A percentile compares a stretch with the other conserved stretches of the same genome.
These are phyloP conservation scores for Thymelicus acteon DNA, from an alignment of 2,888 invertebrate species.

Conservation along the genomic window DNA sequence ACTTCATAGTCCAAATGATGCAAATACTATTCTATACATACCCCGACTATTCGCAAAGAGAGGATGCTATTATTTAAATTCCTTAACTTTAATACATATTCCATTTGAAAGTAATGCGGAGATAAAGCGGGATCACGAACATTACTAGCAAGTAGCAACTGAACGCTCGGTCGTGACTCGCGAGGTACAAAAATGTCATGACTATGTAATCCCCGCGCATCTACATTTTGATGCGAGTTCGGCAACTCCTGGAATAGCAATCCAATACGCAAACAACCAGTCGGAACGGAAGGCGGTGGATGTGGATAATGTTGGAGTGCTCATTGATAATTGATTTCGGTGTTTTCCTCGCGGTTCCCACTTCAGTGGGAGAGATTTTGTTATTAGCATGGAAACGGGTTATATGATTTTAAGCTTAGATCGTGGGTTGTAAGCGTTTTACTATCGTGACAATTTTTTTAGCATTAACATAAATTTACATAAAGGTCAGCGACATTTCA, in stretches of 20 bases:
- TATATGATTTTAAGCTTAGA: no score
- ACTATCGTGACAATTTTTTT: no score
- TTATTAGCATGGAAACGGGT: no score
- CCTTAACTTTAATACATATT: slow-evolving; percentile 27
- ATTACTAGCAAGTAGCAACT: slow-evolving; percentile 27
- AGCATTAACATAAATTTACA: no score
- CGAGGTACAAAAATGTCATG: slow-evolving; percentile 49
- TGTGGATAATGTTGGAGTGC: slow-evolving; percentile 12
- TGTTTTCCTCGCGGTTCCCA: neutral
- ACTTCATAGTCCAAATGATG: no score
- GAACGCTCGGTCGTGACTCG: slow-evolving; percentile 23
- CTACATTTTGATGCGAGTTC: slow-evolving; percentile 54
- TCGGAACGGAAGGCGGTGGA: slow-evolving; percentile 14
- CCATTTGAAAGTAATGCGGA: slow-evolving; percentile 16
- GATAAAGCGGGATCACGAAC: slow-evolving; percentile 10
- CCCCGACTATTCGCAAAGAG: neutral
- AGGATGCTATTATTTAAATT: slow-evolving; percentile 27
- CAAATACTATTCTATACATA: no score
- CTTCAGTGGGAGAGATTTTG: no score
- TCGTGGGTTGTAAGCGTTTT: no score
- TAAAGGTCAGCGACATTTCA: no score
- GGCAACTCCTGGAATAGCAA: slow-evolving; percentile 52
- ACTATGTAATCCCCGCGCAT: slow-evolving; percentile 51
- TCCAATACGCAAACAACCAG: slow-evolving; percentile 51
- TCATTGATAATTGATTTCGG: slow-evolving; percentile 16